phyloP scores from a whole-genome alignment of 2,797 vertebrate species.

The Brachyrhaphis roseni region DNA sequence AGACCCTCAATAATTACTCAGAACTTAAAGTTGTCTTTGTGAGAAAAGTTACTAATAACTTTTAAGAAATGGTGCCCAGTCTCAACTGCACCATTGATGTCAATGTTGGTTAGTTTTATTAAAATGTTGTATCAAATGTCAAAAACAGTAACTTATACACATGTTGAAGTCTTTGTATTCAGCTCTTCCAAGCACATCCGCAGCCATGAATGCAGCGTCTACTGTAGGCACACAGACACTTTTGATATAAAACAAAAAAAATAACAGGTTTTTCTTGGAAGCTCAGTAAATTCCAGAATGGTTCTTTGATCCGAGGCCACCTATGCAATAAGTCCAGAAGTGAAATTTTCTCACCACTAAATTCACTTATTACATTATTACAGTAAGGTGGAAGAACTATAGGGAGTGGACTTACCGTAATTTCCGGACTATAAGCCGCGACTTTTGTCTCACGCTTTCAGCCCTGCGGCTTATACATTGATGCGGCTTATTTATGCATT shows the following conservation, averaged over 20 bases:
- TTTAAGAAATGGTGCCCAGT: background rate
- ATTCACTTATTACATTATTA: background rate
- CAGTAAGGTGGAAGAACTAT: background rate
- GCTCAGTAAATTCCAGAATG: background rate
- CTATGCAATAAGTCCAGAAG: background rate
- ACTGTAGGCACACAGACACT: background rate
- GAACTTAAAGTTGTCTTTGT: background rate
- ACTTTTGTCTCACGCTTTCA: too few species aligned
- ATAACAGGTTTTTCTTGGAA: background rate
- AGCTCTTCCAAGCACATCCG: background rate
- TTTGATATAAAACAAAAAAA: background rate
- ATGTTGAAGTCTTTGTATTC: background rate
- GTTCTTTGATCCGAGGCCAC: background rate
- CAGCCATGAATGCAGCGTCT: background rate
- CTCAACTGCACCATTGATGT: background rate
- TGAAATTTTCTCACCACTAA: background rate
- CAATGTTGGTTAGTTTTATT: background rate
- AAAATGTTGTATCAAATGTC: background rate
- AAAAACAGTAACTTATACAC: background rate
- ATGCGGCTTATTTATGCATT: too few species aligned
- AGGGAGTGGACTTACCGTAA: too few species aligned
- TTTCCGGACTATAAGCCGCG: too few species aligned
- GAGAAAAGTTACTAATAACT: background rate
- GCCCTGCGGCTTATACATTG: too few species aligned
- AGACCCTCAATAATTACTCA: background rate